Percentiles rank a stretch among this genome's conserved stretches.
phyloP scores from a whole-genome alignment of 2,797 vertebrate genomes.

The Thripadectes ignobilis region DNA sequence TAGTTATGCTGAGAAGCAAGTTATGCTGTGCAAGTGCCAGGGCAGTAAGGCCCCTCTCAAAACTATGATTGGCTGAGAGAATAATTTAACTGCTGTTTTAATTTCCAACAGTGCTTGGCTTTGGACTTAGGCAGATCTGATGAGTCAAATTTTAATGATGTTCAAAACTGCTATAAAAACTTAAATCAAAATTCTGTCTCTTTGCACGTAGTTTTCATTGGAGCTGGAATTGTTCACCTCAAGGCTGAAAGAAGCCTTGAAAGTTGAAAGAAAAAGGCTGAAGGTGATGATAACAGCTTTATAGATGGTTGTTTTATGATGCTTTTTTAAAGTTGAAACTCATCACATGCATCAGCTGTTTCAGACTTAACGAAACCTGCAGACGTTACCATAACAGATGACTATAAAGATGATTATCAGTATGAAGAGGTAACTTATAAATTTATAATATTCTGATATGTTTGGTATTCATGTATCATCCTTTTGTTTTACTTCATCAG shows the following conservation, averaged over 20 bases:
- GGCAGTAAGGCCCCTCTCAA: neutral
- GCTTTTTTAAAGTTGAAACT: neutral
- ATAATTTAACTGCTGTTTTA: neutral
- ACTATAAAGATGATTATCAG: conserved; percentile 74
- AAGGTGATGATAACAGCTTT: neutral
- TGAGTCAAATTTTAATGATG: neutral
- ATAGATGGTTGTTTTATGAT: neutral
- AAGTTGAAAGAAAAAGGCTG: neutral
- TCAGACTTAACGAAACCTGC: conserved; percentile 71
- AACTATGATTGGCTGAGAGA: neutral
- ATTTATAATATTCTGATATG: neutral
- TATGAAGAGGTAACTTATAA: conserved; percentile 80
- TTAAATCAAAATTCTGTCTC: neutral
- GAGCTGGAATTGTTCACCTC: neutral
- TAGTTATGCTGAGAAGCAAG: neutral
- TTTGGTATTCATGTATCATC: neutral
- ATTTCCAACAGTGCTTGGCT: neutral
- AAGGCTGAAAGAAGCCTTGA: neutral
- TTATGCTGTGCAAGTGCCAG: neutral
- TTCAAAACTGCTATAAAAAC: neutral
- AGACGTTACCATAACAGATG: conserved; percentile 72
- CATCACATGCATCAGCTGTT: neutral
- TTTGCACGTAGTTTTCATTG: neutral
- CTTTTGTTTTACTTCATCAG: neutral
- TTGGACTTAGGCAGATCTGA: neutral